Conservation (phyloP, 2,888 invertebrate species). For the Phaonia tiefii region DNA sequence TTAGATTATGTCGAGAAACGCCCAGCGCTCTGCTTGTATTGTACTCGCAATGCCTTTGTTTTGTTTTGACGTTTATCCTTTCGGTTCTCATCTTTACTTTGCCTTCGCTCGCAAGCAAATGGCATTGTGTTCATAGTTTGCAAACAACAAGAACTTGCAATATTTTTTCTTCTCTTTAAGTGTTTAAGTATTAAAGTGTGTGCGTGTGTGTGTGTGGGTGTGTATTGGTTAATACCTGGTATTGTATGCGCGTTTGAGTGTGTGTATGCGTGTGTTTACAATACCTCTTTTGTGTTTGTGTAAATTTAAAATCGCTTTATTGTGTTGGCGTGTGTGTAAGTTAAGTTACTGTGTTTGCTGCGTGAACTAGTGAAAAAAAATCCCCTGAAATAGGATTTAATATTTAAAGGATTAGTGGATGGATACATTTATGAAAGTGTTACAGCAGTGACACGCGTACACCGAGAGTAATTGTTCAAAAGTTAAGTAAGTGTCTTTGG, state of each 20-base stretch:
- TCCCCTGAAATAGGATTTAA: constrained; percentile 47
- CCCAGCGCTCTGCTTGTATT: not conserved
- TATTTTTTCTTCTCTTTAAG: constrained; percentile 15
- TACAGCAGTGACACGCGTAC: too few species aligned
- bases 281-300: constrained; percentile 13
- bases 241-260: not conserved
- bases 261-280: not conserved
- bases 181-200: not conserved
- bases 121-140: constrained; percentile 43
- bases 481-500: too few species aligned
- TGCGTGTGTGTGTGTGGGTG: too few species aligned
- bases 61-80: constrained; percentile 12
- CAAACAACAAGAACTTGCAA: constrained; percentile 50
- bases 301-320: constrained; percentile 39
- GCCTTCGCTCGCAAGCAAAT: constrained; percentile 42
- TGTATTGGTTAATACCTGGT: too few species aligned
- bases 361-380: constrained; percentile 8
- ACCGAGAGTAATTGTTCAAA: too few species aligned
- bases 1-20: constrained; percentile 28
- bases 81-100: not conserved
- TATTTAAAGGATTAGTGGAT: constrained; percentile 43
- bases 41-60: not conserved
- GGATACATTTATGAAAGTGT: too few species aligned
- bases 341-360: not conserved
- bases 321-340: constrained; percentile 8